These are phyloP conservation scores for Drosophila mayaguana DNA, from an alignment of 2,888 invertebrate species.

Conservation along the genomic window DNA sequence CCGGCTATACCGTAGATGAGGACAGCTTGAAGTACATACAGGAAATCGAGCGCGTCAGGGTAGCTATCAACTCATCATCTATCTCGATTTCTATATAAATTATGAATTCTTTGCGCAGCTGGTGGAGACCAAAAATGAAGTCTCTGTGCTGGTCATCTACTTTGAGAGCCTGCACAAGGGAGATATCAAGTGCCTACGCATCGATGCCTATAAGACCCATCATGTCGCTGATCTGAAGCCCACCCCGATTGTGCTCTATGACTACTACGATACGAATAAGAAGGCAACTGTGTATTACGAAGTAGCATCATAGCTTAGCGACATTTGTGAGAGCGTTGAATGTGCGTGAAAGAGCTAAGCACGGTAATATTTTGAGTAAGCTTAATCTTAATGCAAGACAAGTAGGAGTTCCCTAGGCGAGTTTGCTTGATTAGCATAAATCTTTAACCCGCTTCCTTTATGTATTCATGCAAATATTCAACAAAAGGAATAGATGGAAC, in stretches of 20 bases:
- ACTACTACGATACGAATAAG: slow-evolving; percentile 93
- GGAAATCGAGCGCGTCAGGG: slow-evolving; percentile 85
- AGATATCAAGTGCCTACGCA: slow-evolving; percentile 91
- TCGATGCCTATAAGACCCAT: slow-evolving; percentile 92
- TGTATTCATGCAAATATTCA: no score
- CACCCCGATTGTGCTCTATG: slow-evolving; percentile 93
- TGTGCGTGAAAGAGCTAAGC: no score
- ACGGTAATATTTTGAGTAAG: no score
- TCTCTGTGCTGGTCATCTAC: slow-evolving; percentile 88
- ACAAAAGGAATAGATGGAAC: no score
- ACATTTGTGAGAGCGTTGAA: no score
- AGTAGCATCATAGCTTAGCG: slow-evolving; percentile 77
- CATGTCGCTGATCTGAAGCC: slow-evolving; percentile 94
- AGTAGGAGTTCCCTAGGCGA: no score
- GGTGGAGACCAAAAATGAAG: slow-evolving; percentile 89
- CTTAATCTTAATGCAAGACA: no score
- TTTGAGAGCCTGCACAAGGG: slow-evolving; percentile 88
- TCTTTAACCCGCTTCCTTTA: no score
- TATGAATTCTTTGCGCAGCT: slow-evolving; percentile 78
- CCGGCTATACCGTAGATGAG: slow-evolving; percentile 89
- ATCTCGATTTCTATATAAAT: not conserved
- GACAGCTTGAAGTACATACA: slow-evolving; percentile 89
- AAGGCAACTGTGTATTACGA: slow-evolving; percentile 81
- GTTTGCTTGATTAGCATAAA: no score
- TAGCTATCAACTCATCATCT: slow-evolving; percentile 47